These are phyloP conservation scores for Tauraco erythrolophus DNA, from an alignment of 2,113 vertebrate genomes.

Conservation along the genomic window DNA sequence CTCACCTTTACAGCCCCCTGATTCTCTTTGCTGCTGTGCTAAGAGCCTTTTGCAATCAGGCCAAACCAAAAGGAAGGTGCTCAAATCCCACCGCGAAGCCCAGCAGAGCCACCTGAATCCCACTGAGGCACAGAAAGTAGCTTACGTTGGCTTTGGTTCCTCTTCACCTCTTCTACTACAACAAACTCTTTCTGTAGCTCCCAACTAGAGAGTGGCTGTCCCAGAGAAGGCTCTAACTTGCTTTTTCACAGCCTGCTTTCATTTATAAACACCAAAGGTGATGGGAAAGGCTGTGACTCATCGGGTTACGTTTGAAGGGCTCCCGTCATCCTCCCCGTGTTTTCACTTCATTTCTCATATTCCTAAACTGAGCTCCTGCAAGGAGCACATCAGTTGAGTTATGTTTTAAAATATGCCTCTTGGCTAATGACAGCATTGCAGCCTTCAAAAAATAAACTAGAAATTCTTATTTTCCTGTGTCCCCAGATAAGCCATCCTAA, in stretches of 20 bases:
- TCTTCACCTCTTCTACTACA: background rate
- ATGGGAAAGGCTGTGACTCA: conserved; percentile 7
- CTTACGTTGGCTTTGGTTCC: background rate
- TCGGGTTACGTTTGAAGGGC: background rate
- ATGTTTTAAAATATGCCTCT: background rate
- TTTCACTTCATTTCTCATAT: background rate
- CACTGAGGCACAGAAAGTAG: background rate
- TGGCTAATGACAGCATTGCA: background rate
- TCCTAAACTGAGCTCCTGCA: background rate
- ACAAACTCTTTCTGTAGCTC: background rate
- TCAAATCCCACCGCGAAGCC: background rate
- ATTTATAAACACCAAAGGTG: background rate
- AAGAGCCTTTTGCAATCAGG: background rate
- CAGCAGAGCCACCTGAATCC: background rate
- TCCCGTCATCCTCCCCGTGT: background rate
- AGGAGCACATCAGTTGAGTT: accelerated
- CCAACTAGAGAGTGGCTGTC: background rate
- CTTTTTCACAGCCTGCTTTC: background rate
- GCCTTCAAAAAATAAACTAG: background rate
- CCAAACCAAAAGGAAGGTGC: background rate
- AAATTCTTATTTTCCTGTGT: background rate
- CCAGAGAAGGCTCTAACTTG: background rate
- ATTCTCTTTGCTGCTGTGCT: background rate
- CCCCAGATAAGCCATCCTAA: background rate
- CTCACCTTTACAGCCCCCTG: accelerated